These are phyloP conservation scores for Amyelois transitella DNA, from an alignment of 1,140 invertebrate genomes.

Conservation along the genomic window DNA sequence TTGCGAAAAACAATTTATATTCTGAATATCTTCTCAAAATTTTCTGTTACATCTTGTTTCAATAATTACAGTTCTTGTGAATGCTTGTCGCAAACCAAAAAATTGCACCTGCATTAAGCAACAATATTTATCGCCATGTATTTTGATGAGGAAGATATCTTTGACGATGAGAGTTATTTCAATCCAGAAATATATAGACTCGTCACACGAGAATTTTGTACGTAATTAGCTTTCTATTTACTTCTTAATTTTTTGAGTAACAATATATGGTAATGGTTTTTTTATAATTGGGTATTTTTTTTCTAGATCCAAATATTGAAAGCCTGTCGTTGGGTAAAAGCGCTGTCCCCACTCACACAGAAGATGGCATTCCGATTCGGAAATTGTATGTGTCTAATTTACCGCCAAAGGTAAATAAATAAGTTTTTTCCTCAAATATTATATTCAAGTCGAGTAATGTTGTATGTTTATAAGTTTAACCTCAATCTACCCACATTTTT, in stretches of 20 bases:
- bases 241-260: too few relatives aligned
- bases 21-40: conserved; percentile 54
- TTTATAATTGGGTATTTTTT: too few relatives aligned
- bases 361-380: conserved; percentile 68
- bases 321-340: conserved; percentile 32
- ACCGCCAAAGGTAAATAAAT: conserved; percentile 55
- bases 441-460: too few relatives aligned
- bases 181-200: conserved; percentile 45
- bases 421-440: too few relatives aligned
- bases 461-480: too few relatives aligned
- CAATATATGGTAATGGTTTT: too few relatives aligned
- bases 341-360: conserved; percentile 60
- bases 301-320: conserved; percentile 42
- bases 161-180: conserved; percentile 33
- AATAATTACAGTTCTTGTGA: conserved; percentile 23
- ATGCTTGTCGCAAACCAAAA: conserved; percentile 22
- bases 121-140: conserved; percentile 39
- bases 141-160: conserved; percentile 30
- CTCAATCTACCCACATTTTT: too few relatives aligned
- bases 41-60: conserved; percentile 37
- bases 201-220: conserved; percentile 49
- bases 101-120: conserved; percentile 17
- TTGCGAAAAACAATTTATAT: conserved; percentile 46
- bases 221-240: conserved; percentile 21
- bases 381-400: conserved; percentile 64